phyloP scores from a whole-genome alignment of 2,797 vertebrate genomes.

The Poecilia velifera region DNA sequence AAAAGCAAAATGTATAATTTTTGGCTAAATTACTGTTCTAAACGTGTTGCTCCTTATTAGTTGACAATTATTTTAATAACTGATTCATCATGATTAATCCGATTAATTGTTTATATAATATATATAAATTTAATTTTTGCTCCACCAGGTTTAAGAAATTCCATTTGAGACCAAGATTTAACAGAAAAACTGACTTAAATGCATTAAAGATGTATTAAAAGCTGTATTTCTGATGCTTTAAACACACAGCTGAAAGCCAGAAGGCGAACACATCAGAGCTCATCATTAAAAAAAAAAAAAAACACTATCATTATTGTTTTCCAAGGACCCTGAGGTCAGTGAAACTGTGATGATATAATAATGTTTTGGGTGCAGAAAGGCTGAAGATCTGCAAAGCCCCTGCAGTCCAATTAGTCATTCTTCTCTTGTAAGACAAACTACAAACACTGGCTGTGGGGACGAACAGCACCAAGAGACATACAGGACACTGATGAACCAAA shows the following conservation, averaged over 20 bases:
- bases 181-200: not conserved
- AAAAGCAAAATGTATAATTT: too few species aligned
- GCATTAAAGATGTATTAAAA: not conserved
- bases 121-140: too few species aligned
- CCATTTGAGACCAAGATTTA: conserved; percentile 1
- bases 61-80: too few species aligned
- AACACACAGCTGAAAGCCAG: conserved; percentile 22
- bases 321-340: conserved; percentile 29
- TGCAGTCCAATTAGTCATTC: conserved; percentile 43
- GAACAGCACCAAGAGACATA: not conserved
- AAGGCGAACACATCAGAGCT: conserved; percentile 28
- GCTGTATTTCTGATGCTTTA: not conserved
- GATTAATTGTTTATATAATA: too few species aligned
- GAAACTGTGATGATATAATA: conserved; percentile 30
- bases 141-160: too few species aligned
- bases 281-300: conserved; percentile 20
- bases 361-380: conserved; percentile 42
- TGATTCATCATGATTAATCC: too few species aligned
- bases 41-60: too few species aligned
- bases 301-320: conserved; percentile 30
- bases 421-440: conserved; percentile 36
- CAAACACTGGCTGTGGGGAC: conserved; percentile 12
- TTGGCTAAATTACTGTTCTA: too few species aligned
- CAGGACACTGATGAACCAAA: conserved; percentile 14
- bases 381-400: conserved; percentile 21